These are phyloP conservation scores for Drosophila vallismaia DNA, from an alignment of 2,888 invertebrate species.

Conservation along the genomic window DNA sequence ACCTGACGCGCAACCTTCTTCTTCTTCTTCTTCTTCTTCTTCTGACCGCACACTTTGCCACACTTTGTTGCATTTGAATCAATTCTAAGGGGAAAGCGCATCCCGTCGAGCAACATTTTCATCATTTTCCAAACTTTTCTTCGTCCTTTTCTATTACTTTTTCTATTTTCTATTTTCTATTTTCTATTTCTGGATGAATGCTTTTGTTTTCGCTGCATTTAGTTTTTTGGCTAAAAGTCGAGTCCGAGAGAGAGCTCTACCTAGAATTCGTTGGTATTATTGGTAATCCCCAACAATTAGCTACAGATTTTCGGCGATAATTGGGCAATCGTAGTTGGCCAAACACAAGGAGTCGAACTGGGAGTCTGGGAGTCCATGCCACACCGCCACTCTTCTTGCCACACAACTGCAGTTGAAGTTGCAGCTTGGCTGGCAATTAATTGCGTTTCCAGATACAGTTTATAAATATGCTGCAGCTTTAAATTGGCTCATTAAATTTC, in stretches of 20 bases:
- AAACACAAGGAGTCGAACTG: slow-evolving; percentile 10
- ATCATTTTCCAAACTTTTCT: slow-evolving; percentile 1
- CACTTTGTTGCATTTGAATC: slow-evolving; percentile 52
- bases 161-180: neutral
- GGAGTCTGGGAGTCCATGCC: neutral
- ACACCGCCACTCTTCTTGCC: neutral
- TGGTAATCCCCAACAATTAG: slow-evolving; percentile 40
- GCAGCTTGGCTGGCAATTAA: slow-evolving; percentile 63
- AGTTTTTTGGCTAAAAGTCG: slow-evolving; percentile 23
- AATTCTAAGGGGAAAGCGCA: slow-evolving; percentile 27
- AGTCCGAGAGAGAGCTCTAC: neutral
- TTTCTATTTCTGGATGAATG: slow-evolving; percentile 16
- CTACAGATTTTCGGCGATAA: slow-evolving; percentile 42
- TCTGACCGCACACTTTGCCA: slow-evolving; percentile 49
- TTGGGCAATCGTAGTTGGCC: slow-evolving; percentile 30
- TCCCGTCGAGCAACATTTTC: slow-evolving; percentile 25
- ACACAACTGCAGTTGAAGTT: slow-evolving; percentile 37
- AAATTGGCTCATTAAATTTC: slow-evolving; percentile 77
- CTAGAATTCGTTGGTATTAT: slow-evolving; percentile 8
- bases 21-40: slow-evolving; percentile 30
- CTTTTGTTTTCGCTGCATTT: slow-evolving; percentile 35
- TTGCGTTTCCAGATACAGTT: slow-evolving; percentile 71
- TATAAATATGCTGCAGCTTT: slow-evolving; percentile 71
- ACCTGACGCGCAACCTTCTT: slow-evolving; percentile 55
- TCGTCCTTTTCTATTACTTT: neutral